Evolutionary conservation across 2,113 vertebrate genomes (phyloP).

Genomic region (Bos indicus): DNA sequence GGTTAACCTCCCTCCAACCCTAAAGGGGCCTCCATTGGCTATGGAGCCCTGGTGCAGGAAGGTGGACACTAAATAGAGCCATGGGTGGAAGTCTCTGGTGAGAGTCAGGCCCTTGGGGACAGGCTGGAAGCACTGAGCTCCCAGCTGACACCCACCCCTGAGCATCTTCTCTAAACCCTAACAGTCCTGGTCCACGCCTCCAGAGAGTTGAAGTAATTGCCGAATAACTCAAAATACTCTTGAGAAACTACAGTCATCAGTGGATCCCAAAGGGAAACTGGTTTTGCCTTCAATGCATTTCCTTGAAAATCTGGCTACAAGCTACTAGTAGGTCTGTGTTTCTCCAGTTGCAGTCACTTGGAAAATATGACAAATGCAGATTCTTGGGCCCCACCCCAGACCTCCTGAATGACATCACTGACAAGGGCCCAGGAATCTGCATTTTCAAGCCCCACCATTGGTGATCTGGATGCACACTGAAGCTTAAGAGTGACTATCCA

Average conservation of each 20-base stretch:
- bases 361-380: background rate
- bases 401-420: background rate
- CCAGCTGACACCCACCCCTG: too few relatives aligned
- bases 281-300: background rate
- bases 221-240: background rate
- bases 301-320: background rate
- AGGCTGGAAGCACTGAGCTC: background rate
- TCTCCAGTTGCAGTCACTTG: background rate
- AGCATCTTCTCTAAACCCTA: background rate
- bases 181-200: background rate
- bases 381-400: background rate
- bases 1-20: background rate
- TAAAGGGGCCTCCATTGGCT: background rate
- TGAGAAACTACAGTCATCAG: background rate
- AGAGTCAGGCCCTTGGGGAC: background rate
- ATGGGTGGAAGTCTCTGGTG: background rate
- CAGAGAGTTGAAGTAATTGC: background rate
- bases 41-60: fast-evolving
- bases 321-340: background rate
- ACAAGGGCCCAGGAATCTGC: background rate
- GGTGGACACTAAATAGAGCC: background rate
- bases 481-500: background rate
- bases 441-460: background rate
- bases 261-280: background rate
- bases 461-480: background rate